phyloP scores from a whole-genome alignment of 2,113 vertebrate genomes.

The Paradoxurus hermaphroditus region DNA sequence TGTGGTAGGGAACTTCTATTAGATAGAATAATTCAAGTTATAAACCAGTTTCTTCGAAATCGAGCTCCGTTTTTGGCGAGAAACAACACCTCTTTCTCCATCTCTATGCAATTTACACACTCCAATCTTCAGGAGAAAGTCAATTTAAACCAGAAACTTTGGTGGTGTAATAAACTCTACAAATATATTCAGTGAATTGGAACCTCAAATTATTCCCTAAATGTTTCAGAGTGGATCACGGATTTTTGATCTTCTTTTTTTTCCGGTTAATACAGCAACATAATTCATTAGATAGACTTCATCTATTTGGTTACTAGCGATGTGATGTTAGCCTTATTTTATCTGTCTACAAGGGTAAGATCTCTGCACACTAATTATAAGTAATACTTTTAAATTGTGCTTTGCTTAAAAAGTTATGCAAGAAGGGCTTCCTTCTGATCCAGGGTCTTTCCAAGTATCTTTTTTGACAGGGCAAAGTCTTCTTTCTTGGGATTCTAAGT shows the following conservation, averaged over 20 bases:
- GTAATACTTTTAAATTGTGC: neutral
- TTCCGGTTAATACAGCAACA: slow-evolving; percentile 31
- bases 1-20: slow-evolving; percentile 36
- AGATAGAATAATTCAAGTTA: slow-evolving; percentile 55
- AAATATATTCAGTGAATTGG: slow-evolving; percentile 39
- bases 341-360: neutral
- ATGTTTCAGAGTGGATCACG: slow-evolving; percentile 38
- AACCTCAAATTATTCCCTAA: slow-evolving; percentile 41
- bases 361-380: neutral
- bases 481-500: neutral
- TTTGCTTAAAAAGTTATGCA: neutral
- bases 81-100: neutral
- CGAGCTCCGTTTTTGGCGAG: slow-evolving; percentile 43
- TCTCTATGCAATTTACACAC: slow-evolving; percentile 51
- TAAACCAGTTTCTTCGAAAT: slow-evolving; percentile 51
- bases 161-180: slow-evolving; percentile 48
- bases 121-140: slow-evolving; percentile 41
- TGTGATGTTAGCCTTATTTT: slow-evolving; percentile 46
- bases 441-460: neutral
- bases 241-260: neutral
- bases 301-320: neutral
- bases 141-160: slow-evolving; percentile 61
- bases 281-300: slow-evolving; percentile 50
- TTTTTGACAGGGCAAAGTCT: neutral
- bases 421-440: neutral